phyloP scores from a whole-genome alignment of 2,797 vertebrate species.

The Sciurus vulgaris region DNA sequence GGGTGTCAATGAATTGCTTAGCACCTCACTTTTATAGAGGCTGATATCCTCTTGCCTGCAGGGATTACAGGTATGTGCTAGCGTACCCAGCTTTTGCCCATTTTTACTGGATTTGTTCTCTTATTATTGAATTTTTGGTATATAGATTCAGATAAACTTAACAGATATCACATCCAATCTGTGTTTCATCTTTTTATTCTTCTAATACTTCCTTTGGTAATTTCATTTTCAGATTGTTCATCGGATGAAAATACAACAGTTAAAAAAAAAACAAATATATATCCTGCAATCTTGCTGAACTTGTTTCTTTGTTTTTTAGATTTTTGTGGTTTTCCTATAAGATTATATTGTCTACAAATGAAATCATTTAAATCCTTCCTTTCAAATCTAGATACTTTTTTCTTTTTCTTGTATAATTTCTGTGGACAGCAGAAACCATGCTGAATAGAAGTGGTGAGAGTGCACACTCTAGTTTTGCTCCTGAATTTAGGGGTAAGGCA shows the following conservation, averaged over 20 bases:
- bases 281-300: neutral
- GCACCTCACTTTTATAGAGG: too few species aligned
- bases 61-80: too few species aligned
- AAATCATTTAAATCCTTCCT: neutral
- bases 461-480: neutral
- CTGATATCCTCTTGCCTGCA: too few species aligned
- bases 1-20: too few species aligned
- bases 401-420: neutral
- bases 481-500: neutral
- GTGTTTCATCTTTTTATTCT: neutral
- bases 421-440: neutral
- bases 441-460: neutral
- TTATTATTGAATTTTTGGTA: neutral
- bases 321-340: neutral
- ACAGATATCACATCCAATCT: neutral
- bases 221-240: conserved; percentile 24
- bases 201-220: neutral
- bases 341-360: neutral
- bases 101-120: neutral
- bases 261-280: neutral
- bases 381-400: neutral
- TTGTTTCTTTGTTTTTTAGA: neutral
- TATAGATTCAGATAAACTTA: neutral
- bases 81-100: too few species aligned
- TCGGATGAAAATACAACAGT: neutral